Conservation (phyloP, 2,113 vertebrate genomes). For the Phaetusa simplex region DNA sequence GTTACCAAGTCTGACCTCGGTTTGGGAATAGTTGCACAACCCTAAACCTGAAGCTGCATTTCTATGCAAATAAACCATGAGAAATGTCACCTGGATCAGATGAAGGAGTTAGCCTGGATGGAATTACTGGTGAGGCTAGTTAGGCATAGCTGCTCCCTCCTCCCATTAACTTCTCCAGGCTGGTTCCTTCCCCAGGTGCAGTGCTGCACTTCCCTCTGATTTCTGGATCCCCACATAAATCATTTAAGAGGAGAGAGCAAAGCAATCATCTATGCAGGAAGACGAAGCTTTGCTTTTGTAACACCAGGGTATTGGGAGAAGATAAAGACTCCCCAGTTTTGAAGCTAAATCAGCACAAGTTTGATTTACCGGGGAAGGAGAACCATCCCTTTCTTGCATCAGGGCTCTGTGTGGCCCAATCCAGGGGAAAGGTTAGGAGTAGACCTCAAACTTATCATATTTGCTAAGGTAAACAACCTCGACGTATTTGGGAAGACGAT, state of each 20-base stretch:
- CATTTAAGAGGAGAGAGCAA: not conserved
- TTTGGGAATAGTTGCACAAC: not conserved
- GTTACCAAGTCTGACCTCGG: not conserved
- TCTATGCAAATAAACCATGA: constrained; percentile 9
- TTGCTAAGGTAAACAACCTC: not conserved
- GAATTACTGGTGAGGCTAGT: constrained; percentile 10
- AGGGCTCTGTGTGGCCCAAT: not conserved
- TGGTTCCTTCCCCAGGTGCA: not conserved
- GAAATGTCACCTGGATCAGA: not conserved
- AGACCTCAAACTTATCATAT: not conserved
- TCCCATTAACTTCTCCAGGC: not conserved
- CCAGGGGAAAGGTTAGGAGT: not conserved
- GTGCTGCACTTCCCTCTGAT: not conserved
- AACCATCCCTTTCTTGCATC: not conserved
- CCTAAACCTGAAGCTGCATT: not conserved
- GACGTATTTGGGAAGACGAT: not conserved
- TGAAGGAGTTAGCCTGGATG: not conserved
- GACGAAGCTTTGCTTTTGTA: not conserved
- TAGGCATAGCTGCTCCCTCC: not conserved
- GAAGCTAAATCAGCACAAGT: not conserved
- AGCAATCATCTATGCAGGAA: not conserved
- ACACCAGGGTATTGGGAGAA: not conserved
- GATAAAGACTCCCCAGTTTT: not conserved
- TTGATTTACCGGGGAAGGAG: not conserved
- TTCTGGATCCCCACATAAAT: fast-evolving